Evolutionary conservation across 2,888 invertebrate genomes (phyloP), one percentile per base, ranked within the genome.

Genomic region (Drosophila rubida): DNA sequence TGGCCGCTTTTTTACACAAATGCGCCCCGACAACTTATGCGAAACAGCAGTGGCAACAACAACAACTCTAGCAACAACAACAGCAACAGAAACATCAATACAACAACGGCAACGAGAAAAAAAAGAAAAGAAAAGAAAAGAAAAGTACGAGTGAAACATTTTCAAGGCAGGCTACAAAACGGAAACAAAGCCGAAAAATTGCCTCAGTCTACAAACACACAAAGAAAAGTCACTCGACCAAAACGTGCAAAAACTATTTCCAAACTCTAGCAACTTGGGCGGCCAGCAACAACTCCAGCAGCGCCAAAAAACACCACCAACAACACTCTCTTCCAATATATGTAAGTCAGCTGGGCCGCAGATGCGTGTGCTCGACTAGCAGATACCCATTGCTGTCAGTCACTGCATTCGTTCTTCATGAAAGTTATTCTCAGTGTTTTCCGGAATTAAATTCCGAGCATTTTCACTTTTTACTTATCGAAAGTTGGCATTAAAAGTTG

Each of bases 231-330:
- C 80, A 83, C 80, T 86, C 84, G 80, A 55, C 83, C 80, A 86
- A 86, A 86, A 82, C 80, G 86, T 85, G 86, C 75, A 78, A 81
- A 63, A 86, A 87, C 84, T 81, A 81, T 80, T 81, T 80, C 63
- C 68, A 80, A 81, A 81, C 80, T 80, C 69, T 66, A 59, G 54
- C 61, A 77, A 83, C 80, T 78, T 80, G 58, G 64, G 64, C 61
- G 55, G 64, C 27, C 66, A 66, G 70, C 57, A 66, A 32, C 41
- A 74, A 61, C 23, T 61, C 35, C 14, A 48, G 6, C 19, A 45
- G 19, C 49, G 54, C 54, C 59, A 73, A 13, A 25, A 54, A 54
- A 54, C 14, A 35, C 57, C 35, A 50, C n/a, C 16, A 49, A 46
- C 16, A 61, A 44, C 32, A 42, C 48, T 41, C 32, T 32, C 32